Conservation (phyloP, 2,113 vertebrate genomes). For the Megatriorchis doriae region DNA sequence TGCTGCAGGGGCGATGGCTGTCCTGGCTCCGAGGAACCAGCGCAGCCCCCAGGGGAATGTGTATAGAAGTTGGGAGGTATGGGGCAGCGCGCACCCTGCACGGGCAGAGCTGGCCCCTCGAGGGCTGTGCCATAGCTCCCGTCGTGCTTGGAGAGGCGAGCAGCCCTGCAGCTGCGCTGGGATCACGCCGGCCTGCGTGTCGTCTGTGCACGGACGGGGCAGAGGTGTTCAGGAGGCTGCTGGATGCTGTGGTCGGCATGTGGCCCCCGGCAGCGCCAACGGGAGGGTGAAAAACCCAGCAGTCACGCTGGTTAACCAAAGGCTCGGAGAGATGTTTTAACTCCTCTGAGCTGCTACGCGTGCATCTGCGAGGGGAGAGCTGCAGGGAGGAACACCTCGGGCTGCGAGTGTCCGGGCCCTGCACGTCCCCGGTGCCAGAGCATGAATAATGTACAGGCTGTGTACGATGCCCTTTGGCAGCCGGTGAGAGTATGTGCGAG, state of each 20-base stretch:
- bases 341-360: not conserved
- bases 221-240: not conserved
- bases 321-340: not conserved
- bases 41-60: accelerated
- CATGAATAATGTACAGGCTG: not conserved
- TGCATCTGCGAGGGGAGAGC: not conserved
- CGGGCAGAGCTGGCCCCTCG: not conserved
- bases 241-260: not conserved
- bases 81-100: no score
- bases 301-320: accelerated
- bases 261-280: not conserved
- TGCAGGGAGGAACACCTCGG: not conserved
- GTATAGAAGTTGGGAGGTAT: not conserved
- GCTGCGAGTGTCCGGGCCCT: not conserved
- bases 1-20: not conserved
- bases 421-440: not conserved
- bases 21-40: not conserved
- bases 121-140: not conserved
- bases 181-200: accelerated
- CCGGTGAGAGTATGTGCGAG: not conserved
- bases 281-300: not conserved
- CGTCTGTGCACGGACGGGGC: not conserved
- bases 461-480: not conserved
- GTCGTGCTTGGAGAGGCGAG: not conserved
- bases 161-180: not conserved